Percentiles rank a stretch among this genome's conserved stretches.
Conservation (phyloP, 2,888 invertebrate genomes). For the Morpho deidamia region DNA sequence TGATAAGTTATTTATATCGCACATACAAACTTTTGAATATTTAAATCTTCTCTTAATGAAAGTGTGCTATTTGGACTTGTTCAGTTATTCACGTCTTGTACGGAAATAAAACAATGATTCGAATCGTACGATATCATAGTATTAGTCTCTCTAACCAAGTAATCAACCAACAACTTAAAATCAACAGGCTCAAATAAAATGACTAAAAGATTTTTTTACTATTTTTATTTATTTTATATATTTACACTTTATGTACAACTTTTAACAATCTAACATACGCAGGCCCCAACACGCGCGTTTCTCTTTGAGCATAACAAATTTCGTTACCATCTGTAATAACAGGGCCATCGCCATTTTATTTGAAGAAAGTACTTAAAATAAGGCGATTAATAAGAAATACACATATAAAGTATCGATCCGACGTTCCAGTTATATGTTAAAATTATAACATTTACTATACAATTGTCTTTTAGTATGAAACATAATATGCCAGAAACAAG, state of each 20-base stretch:
- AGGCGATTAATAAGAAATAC: not conserved
- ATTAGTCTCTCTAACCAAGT: no score
- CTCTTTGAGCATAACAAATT: constrained; percentile 58
- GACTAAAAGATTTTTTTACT: constrained; percentile 38
- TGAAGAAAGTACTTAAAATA: constrained; percentile 6
- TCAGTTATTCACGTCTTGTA: no score
- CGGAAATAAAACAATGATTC: no score
- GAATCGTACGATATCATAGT: no score
- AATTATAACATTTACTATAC: not conserved
- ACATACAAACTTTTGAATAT: no score
- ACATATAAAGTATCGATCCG: not conserved
- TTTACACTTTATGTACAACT: constrained; percentile 76
- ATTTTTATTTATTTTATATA: constrained; percentile 72
- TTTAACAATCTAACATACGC: constrained; percentile 41
- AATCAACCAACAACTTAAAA: no score
- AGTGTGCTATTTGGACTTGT: no score
- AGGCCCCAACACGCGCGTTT: constrained; percentile 45
- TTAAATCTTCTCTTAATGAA: no score
- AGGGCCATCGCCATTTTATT: constrained; percentile 9
- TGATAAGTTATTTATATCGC: no score
- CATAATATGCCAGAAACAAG: no score
- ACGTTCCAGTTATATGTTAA: not conserved
- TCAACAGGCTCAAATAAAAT: no score
- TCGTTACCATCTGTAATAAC: constrained; percentile 16
- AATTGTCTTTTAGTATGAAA: constrained; percentile 8